These are phyloP conservation scores for Bradypodion pumilum DNA, from an alignment of 2,797 vertebrate genomes.

Conservation along the genomic window DNA sequence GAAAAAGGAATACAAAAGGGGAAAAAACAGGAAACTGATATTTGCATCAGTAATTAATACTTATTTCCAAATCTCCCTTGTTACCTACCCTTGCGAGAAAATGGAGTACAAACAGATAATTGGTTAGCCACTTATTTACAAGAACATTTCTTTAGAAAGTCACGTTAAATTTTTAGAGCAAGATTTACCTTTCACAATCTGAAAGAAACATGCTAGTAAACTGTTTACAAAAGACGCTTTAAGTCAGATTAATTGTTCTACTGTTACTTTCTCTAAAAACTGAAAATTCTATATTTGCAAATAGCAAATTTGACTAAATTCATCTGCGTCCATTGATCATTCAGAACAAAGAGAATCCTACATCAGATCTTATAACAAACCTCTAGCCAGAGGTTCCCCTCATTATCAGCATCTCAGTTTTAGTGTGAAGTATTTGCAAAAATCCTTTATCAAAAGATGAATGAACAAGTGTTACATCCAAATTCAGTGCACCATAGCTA, in stretches of 20 bases:
- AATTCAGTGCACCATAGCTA: constrained; percentile 23
- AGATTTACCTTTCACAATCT: not conserved
- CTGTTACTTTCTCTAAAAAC: not conserved
- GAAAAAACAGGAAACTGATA: not conserved
- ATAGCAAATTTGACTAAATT: not conserved
- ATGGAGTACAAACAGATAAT: not conserved
- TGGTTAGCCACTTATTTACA: not conserved
- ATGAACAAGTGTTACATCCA: constrained; percentile 16
- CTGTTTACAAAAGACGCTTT: not conserved
- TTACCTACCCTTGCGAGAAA: not conserved
- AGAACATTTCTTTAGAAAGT: not conserved
- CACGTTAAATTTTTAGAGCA: not conserved
- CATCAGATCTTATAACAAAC: not conserved
- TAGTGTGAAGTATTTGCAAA: not conserved
- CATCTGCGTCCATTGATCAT: not conserved
- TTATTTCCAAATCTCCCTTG: not conserved
- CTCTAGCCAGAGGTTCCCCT: not conserved
- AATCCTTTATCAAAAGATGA: constrained; percentile 7
- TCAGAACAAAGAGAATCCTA: not conserved
- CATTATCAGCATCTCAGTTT: constrained; percentile 21
- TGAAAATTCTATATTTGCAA: not conserved
- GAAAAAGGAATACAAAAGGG: not conserved
- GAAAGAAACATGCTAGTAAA: not conserved
- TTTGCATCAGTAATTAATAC: not conserved
- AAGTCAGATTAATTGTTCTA: not conserved